A percentile compares a stretch with the other conserved stretches of the same genome.
phyloP scores from a whole-genome alignment of 2,113 vertebrate species.

The Marcusenius ussheri region DNA sequence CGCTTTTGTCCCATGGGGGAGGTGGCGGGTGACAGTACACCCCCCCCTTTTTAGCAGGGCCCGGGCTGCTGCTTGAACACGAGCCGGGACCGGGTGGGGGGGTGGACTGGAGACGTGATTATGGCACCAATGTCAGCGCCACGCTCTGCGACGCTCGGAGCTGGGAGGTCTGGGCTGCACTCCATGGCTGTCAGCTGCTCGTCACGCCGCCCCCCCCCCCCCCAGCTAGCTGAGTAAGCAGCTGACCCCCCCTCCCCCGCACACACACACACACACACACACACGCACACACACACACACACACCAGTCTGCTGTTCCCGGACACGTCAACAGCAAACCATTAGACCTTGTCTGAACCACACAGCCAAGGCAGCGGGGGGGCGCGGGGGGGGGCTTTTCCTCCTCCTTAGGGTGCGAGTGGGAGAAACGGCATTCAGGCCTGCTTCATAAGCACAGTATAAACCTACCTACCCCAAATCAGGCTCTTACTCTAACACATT shows the following conservation, averaged over 20 bases:
- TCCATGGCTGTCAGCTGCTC: conserved; percentile 34
- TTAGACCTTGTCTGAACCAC: background rate
- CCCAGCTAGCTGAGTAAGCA: background rate
- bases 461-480: background rate
- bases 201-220: conserved; percentile 16
- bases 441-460: background rate
- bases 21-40: conserved; percentile 28
- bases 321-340: background rate
- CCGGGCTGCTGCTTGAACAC: background rate
- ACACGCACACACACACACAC: background rate
- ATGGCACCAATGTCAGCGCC: conserved; percentile 34
- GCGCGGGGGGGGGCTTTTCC: background rate
- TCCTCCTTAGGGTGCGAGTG: background rate
- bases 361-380: background rate
- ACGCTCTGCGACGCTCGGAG: conserved; percentile 12
- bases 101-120: background rate
- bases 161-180: conserved; percentile 32
- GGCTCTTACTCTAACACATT: background rate
- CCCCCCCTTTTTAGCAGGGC: background rate
- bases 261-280: background rate
- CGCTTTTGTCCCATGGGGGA: background rate
- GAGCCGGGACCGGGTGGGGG: background rate
- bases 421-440: background rate
- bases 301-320: background rate
- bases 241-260: background rate